Conservation (phyloP, 2,113 vertebrate genomes). For the Azemiops feae region DNA sequence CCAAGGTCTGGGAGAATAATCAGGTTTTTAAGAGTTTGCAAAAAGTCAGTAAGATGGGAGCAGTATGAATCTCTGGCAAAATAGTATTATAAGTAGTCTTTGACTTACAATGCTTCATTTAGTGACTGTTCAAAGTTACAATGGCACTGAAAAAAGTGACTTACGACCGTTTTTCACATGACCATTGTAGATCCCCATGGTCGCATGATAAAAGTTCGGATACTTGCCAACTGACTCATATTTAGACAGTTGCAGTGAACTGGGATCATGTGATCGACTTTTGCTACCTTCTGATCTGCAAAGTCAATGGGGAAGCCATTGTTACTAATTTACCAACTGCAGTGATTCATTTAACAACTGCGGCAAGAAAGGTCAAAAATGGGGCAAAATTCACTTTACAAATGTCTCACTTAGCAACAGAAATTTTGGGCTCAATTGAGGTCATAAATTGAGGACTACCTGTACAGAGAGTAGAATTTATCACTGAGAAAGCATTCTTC, state of each 20-base stretch:
- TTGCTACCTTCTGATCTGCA: not conserved
- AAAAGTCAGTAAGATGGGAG: not conserved
- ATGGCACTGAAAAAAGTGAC: not conserved
- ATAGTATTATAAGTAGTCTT: not conserved
- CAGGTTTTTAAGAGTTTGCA: not conserved
- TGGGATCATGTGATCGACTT: not conserved
- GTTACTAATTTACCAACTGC: not conserved
- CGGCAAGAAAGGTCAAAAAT: not conserved
- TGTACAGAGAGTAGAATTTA: not conserved
- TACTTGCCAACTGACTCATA: not conserved
- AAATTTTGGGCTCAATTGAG: not conserved
- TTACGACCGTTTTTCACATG: not conserved
- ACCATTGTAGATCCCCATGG: not conserved
- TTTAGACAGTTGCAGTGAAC: not conserved
- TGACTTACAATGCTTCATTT: not conserved
- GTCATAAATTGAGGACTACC: not conserved
- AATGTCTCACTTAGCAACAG: not conserved
- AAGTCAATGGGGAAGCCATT: not conserved
- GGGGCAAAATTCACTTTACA: not conserved
- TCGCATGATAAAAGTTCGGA: not conserved
- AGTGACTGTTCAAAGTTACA: not conserved
- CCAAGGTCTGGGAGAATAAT: not conserved
- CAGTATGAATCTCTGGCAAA: not conserved
- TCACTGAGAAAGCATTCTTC: not conserved
- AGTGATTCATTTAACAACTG: not conserved